Evolutionary conservation across 2,797 vertebrate species (phyloP).

Genomic region (Salarias fasciatus): DNA sequence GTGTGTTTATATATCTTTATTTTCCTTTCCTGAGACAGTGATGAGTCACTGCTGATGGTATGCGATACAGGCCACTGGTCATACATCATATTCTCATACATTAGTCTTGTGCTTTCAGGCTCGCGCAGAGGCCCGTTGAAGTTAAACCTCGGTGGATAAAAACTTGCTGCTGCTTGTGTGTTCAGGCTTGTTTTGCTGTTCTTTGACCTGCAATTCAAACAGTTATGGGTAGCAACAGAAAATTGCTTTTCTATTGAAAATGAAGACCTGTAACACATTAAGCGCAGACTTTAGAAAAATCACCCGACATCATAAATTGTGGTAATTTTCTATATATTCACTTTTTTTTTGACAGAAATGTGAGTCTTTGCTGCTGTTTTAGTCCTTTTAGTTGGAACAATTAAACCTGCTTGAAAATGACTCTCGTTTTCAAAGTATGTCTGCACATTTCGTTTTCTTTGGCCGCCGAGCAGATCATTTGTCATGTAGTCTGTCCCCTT

Average conservation of each 20-base stretch:
- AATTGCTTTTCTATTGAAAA: slow-evolving; percentile 15
- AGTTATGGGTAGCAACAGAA: slow-evolving; percentile 17
- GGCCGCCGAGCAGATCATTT: not conserved
- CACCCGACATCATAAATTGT: too few species aligned
- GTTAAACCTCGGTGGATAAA: slow-evolving; percentile 37
- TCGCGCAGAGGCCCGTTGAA: slow-evolving; percentile 28
- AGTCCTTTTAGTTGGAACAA: not conserved
- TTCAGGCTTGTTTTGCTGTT: slow-evolving; percentile 56
- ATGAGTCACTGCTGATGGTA: slow-evolving; percentile 74
- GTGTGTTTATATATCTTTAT: slow-evolving; percentile 66
- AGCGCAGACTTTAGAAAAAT: not conserved
- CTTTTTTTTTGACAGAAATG: slow-evolving; percentile 7
- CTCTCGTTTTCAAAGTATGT: slow-evolving; percentile 20
- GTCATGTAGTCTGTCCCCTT: not conserved
- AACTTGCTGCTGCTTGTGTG: slow-evolving; percentile 39
- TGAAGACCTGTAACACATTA: slow-evolving; percentile 13
- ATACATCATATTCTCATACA: slow-evolving; percentile 62
- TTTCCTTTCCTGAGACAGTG: slow-evolving; percentile 61
- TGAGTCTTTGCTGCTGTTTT: not conserved
- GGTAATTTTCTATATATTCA: slow-evolving; percentile 7
- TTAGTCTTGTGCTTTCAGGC: slow-evolving; percentile 33
- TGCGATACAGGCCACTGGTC: slow-evolving; percentile 64
- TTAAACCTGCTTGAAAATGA: slow-evolving; percentile 31
- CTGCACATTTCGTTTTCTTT: slow-evolving; percentile 6
- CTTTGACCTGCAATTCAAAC: slow-evolving; percentile 20